Evolutionary conservation across 2,888 invertebrate genomes (phyloP).

Genomic region (Clusia tigrina): DNA sequence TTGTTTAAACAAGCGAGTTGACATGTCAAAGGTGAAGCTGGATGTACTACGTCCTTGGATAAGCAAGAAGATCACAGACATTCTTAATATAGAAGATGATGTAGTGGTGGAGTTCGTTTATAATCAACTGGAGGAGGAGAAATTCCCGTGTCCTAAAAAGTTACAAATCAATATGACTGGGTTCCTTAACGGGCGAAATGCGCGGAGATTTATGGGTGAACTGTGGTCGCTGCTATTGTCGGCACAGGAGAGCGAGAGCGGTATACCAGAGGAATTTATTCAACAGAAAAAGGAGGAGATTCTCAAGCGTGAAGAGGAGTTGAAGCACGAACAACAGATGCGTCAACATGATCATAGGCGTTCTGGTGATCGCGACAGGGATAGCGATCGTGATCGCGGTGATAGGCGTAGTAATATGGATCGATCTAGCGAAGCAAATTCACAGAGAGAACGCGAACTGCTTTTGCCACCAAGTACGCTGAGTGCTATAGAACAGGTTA

Average conservation of each 20-base stretch:
- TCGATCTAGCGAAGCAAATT: constrained; percentile 29
- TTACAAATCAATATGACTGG: constrained; percentile 99
- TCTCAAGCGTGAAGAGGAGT: constrained; percentile 73
- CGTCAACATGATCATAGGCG: constrained; percentile 56
- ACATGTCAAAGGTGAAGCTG: constrained; percentile 97
- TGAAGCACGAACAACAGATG: constrained; percentile 52
- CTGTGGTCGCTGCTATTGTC: constrained; percentile 94
- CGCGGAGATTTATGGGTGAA: constrained; percentile 96
- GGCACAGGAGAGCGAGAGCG: constrained; percentile 93
- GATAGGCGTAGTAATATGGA: constrained; percentile 33
- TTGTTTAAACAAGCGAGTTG: constrained; percentile 92
- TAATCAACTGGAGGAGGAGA: constrained; percentile 93
- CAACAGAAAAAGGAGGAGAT: constrained; percentile 98
- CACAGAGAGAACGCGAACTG: constrained; percentile 38
- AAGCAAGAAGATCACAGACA: constrained; percentile 93
- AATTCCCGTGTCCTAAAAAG: constrained; percentile 95
- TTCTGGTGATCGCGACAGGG: constrained; percentile 58
- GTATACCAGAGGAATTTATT: constrained; percentile 93
- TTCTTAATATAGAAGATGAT: constrained; percentile 97
- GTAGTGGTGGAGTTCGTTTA: constrained; percentile 99
- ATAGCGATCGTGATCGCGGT: constrained; percentile 49
- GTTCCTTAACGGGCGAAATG: constrained; percentile 97
- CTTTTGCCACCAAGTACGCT: constrained; percentile 40
- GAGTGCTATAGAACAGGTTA: constrained; percentile 48
- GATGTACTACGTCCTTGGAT: constrained; percentile 99